Evolutionary conservation across 53 echinoderm and acorn worm species (phyloP).

Genomic region (Paracentrotus lividus): DNA sequence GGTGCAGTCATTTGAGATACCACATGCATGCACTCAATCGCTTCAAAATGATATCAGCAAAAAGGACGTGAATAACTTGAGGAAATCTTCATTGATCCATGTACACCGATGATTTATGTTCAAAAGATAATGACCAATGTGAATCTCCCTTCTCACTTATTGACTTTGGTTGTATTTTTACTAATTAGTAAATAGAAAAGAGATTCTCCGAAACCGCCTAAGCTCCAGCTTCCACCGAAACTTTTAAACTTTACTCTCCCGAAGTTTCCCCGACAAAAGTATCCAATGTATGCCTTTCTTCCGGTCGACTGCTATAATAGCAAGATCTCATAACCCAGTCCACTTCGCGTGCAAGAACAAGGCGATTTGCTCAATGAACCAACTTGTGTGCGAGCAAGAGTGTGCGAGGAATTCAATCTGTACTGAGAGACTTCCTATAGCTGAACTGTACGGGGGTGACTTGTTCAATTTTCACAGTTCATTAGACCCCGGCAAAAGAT

Average conservation of each 20-base stretch:
- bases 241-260: constrained; percentile 33
- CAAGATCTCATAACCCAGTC: neutral
- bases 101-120: neutral
- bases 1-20: too few species aligned
- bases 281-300: neutral
- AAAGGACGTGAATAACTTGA: neutral
- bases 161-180: neutral
- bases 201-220: neutral
- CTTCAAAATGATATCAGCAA: too few species aligned
- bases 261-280: neutral
- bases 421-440: neutral
- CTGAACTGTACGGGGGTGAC: neutral
- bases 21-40: too few species aligned
- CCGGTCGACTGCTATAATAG: constrained; percentile 10
- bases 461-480: constrained; percentile 53
- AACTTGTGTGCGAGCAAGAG: too few species aligned
- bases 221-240: constrained; percentile 23
- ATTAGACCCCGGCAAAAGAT: constrained; percentile 46
- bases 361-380: too few species aligned
- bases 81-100: neutral
- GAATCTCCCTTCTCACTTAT: neutral
- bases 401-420: neutral
- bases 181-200: too few species aligned
- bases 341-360: neutral
- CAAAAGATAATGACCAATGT: neutral